A percentile compares a stretch with the other conserved stretches of the same genome.
Conservation (phyloP, 2,797 vertebrate species). For the Bovichtus diacanthus region DNA sequence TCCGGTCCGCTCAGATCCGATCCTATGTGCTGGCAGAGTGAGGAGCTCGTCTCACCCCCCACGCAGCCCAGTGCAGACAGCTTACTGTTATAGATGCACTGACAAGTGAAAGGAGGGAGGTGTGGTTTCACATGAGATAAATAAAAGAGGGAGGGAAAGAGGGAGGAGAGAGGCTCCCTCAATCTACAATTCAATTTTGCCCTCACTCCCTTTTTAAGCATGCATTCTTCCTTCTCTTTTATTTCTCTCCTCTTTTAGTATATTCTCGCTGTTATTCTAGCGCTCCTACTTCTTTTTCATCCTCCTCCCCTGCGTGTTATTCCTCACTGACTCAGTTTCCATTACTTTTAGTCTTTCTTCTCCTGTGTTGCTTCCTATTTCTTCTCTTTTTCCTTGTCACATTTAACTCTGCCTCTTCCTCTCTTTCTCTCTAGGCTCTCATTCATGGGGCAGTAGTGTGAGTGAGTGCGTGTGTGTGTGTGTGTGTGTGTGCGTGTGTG, state of each 20-base stretch:
- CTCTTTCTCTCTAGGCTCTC: conserved; percentile 49
- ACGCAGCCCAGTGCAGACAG: conserved; percentile 81
- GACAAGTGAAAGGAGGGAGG: conserved; percentile 87
- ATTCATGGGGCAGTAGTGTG: conserved; percentile 72
- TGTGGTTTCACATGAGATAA: conserved; percentile 83
- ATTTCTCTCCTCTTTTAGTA: conserved; percentile 44
- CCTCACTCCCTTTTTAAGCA: conserved; percentile 61
- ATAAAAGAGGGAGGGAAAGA: conserved; percentile 83
- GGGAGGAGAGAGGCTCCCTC: conserved; percentile 80
- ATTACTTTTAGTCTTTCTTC: conserved; percentile 50
- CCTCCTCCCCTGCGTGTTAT: conserved; percentile 18
- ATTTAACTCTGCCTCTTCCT: conserved; percentile 54
- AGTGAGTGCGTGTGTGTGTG: conserved; percentile 21
- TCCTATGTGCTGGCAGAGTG: conserved; percentile 69
- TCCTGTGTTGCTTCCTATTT: conserved; percentile 38
- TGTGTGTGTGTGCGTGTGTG: conserved; percentile 34
- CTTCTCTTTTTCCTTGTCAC: conserved; percentile 49
- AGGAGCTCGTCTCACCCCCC: conserved; percentile 77
- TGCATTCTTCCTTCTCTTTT: conserved; percentile 24
- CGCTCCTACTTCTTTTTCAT: conserved; percentile 23
- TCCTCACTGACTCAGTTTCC: conserved; percentile 30
- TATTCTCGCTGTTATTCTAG: conserved; percentile 34
- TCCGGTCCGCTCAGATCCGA: conserved; percentile 62
- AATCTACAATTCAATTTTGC: conserved; percentile 86
- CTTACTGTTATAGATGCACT: conserved; percentile 86